phyloP scores from a whole-genome alignment of 1,140 invertebrate species.

The Macrobrachium nipponense region DNA sequence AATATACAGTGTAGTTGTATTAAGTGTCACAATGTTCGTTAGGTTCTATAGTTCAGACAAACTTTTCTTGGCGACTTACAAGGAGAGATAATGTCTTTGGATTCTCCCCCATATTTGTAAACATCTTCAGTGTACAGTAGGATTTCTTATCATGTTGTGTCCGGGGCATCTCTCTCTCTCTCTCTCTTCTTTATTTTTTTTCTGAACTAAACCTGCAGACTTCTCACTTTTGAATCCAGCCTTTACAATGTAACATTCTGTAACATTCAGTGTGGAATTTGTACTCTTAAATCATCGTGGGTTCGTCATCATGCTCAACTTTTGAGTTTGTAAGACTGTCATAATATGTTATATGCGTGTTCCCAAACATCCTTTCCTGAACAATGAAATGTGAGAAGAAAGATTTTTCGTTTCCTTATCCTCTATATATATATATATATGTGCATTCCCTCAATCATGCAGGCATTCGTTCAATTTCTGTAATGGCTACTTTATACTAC shows the following conservation, averaged over 20 bases:
- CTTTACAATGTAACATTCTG: slow-evolving; percentile 32
- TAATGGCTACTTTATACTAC: too few species aligned
- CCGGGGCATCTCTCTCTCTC: slow-evolving; percentile 1
- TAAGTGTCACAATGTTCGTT: too few species aligned
- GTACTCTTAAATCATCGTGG: slow-evolving; percentile 10
- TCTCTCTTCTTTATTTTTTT: too few species aligned
- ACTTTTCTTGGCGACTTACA: too few species aligned
- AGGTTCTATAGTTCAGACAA: too few species aligned
- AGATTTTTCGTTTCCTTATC: not conserved
- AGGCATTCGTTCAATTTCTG: not conserved
- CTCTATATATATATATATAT: too few species aligned
- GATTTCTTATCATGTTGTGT: not conserved
- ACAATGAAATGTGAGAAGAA: slow-evolving; percentile 32
- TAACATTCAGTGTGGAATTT: slow-evolving; percentile 37
- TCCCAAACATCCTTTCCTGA: slow-evolving; percentile 14
- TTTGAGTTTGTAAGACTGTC: slow-evolving; percentile 29
- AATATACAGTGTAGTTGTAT: too few species aligned
- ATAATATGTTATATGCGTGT: slow-evolving; percentile 24
- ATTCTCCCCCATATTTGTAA: not conserved
- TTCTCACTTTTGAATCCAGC: slow-evolving; percentile 37
- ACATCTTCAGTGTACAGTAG: not conserved
- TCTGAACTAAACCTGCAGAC: not conserved
- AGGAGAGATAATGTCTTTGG: not conserved
- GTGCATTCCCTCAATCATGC: slow-evolving; percentile 1
- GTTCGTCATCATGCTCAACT: slow-evolving; percentile 41